These are phyloP conservation scores for Gasterosteus aculeatus DNA, from an alignment of 2,113 vertebrate species.

Conservation along the genomic window DNA sequence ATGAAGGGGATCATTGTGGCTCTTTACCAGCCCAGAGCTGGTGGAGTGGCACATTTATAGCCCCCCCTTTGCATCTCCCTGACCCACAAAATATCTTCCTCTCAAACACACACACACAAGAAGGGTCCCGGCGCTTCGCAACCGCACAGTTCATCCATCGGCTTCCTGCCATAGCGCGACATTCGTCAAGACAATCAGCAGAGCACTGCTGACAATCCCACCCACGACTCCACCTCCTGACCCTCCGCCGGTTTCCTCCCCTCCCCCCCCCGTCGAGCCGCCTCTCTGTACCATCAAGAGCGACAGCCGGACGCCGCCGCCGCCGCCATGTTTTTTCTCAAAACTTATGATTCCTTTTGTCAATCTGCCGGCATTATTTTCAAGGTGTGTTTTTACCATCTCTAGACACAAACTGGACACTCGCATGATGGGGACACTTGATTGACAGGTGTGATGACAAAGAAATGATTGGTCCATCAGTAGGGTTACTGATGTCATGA, in stretches of 20 bases:
- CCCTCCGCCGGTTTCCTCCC: slow-evolving; percentile 11
- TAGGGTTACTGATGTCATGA: slow-evolving; percentile 41
- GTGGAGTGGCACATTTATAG: slow-evolving; percentile 41
- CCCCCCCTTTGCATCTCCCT: slow-evolving; percentile 31
- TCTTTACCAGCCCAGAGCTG: slow-evolving; percentile 62
- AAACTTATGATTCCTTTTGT: slow-evolving; percentile 43
- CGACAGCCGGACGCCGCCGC: background rate
- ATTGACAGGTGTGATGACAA: slow-evolving; percentile 61
- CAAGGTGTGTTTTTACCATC: slow-evolving; percentile 25
- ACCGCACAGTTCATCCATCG: slow-evolving; percentile 63
- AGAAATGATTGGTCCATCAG: slow-evolving; percentile 49
- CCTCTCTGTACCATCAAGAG: slow-evolving; percentile 11
- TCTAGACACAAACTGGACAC: slow-evolving; percentile 1
- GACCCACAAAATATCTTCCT: slow-evolving; percentile 15
- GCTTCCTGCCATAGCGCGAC: slow-evolving; percentile 71
- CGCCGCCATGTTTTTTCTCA: slow-evolving; percentile 11
- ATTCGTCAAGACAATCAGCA: slow-evolving; percentile 79
- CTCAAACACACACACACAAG: background rate
- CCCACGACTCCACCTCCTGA: slow-evolving; percentile 40
- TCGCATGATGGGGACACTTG: background rate
- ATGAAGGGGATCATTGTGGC: slow-evolving; percentile 56
- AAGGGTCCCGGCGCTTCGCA: background rate
- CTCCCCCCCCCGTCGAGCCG: background rate
- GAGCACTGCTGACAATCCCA: slow-evolving; percentile 59
- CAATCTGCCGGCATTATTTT: slow-evolving; percentile 44